These are phyloP conservation scores for Cecidostiba fungosa DNA, from an alignment of 2,888 invertebrate species.

Conservation along the genomic window DNA sequence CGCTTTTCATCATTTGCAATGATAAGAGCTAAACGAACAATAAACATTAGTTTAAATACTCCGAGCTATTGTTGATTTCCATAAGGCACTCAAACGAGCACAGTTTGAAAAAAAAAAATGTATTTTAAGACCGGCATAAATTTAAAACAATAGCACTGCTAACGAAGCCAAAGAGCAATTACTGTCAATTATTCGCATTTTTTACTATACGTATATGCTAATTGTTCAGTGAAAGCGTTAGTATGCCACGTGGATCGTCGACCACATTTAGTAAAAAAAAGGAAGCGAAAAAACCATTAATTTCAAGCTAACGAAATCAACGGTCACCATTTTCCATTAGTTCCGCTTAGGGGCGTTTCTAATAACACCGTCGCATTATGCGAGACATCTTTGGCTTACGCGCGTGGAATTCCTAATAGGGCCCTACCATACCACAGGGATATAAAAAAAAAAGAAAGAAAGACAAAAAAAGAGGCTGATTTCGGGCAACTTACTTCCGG, in stretches of 20 bases:
- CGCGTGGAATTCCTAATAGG: conserved; percentile 13
- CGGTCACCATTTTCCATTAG: conserved; percentile 4
- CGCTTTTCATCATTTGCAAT: conserved; percentile 9
- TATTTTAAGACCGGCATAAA: not conserved
- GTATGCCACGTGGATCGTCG: not conserved
- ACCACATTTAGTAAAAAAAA: not conserved
- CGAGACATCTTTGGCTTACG: not conserved
- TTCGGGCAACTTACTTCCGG: conserved; percentile 82
- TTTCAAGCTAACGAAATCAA: conserved; percentile 13
- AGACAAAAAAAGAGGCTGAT: not conserved
- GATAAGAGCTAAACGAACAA: conserved; percentile 21
- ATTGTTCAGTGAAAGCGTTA: not conserved
- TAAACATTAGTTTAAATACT: not conserved
- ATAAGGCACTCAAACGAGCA: not conserved
- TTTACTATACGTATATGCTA: not conserved
- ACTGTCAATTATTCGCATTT: not conserved
- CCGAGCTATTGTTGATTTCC: not conserved
- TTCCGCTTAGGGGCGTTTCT: conserved; percentile 5
- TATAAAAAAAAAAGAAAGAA: not conserved
- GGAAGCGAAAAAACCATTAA: conserved; percentile 6
- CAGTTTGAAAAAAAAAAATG: not conserved
- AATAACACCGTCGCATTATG: conserved; percentile 1
- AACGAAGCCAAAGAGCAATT: conserved; percentile 2
- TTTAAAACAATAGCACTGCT: not conserved
- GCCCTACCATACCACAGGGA: not conserved